phyloP scores from a whole-genome alignment of 1,140 invertebrate genomes.

The Sitobion miscanthi region DNA sequence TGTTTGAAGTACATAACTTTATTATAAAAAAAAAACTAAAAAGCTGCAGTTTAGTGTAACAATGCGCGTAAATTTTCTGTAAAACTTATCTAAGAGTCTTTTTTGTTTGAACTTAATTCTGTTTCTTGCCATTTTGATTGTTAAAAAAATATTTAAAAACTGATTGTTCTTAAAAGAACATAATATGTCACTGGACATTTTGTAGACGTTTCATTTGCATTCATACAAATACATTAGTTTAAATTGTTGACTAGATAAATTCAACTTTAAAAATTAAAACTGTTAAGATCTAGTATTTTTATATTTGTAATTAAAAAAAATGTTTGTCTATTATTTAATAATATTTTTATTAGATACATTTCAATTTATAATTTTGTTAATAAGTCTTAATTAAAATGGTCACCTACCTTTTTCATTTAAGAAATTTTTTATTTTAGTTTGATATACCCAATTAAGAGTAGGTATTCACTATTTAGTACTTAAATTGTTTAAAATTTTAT shows the following conservation, averaged over 20 bases:
- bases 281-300: not conserved
- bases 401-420: not conserved
- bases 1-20: constrained; percentile 8
- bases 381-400: not conserved
- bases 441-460: not conserved
- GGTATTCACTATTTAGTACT: too few species aligned
- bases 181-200: not conserved
- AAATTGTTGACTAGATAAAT: not conserved
- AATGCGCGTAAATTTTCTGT: not conserved
- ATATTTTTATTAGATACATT: not conserved
- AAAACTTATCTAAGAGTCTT: not conserved
- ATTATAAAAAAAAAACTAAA: constrained; percentile 5
- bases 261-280: not conserved
- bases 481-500: too few species aligned
- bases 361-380: not conserved
- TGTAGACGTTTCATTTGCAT: not conserved
- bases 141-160: not conserved
- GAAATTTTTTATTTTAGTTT: not conserved
- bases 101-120: not conserved
- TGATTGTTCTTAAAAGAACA: not conserved
- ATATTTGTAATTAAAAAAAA: not conserved
- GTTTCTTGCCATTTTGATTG: constrained; percentile 2
- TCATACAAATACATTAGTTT: not conserved
- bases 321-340: too few species aligned
- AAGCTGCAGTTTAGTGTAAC: not conserved